A percentile compares a stretch with the other conserved stretches of the same genome.
phyloP scores from a whole-genome alignment of 2,113 vertebrate species.

The Phaethornis superciliosus region DNA sequence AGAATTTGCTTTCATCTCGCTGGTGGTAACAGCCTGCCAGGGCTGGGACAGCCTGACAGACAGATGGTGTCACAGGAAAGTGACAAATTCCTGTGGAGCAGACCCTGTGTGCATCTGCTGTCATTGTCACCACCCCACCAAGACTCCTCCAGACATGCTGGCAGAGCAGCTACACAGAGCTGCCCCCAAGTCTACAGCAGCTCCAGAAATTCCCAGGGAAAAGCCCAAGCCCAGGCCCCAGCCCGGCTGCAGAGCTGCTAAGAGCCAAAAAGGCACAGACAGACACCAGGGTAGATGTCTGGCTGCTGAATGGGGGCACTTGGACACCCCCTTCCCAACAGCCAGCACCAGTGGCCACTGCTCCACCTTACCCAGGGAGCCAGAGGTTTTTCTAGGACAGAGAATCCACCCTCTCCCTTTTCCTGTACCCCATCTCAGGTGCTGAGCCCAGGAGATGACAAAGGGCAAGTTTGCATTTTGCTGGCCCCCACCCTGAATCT shows the following conservation, averaged over 20 bases:
- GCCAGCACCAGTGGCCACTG: background rate
- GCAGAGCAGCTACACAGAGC: background rate
- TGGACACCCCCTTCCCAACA: fast-evolving
- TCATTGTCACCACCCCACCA: fast-evolving
- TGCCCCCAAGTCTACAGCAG: background rate
- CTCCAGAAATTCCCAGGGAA: background rate
- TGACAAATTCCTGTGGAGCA: fast-evolving
- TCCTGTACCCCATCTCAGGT: background rate
- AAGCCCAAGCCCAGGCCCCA: background rate
- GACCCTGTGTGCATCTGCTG: fast-evolving
- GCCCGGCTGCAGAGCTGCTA: background rate
- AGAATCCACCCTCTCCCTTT: background rate
- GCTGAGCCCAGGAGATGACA: fast-evolving
- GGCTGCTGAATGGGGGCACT: background rate
- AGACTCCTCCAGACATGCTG: background rate
- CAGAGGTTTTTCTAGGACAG: background rate
- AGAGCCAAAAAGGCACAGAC: background rate
- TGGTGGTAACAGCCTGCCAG: background rate
- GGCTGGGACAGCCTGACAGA: background rate
- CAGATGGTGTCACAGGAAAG: background rate
- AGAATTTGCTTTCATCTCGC: background rate
- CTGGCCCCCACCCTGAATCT: background rate
- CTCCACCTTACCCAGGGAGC: background rate
- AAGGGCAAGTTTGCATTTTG: background rate
- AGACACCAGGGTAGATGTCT: fast-evolving